Base-by-base conservation (phyloP, 2,888 invertebrate genomes). In the Luffia ferchaultella region DNA sequence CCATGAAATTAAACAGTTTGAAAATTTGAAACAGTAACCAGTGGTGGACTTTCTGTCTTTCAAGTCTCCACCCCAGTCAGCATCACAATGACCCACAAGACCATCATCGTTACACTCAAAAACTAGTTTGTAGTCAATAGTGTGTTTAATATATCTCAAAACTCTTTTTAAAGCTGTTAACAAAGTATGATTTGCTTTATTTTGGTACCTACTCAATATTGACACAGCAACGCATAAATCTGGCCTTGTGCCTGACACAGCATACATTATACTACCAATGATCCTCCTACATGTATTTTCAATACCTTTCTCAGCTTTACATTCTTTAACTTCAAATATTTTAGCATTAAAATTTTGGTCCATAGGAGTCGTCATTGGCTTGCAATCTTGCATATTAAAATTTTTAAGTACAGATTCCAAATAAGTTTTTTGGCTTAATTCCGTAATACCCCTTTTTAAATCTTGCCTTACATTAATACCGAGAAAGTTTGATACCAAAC, bases 41-140 rank as follows among this genome's bases (percentile, higher is more conserved):
- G 57, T 51, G 7, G 58, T 60, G 1, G 60, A 62, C 19, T 57
- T 60, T 46, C 59, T 57, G 49, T 59, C 58, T 3, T 18, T 48
- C 1, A 53, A n/a, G n/a, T n/a, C n/a, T n/a, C n/a, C n/a, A n/a
- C n/a, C 59, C 59, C 58, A 58, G 46, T 59, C 49, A 18, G 57
- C 55, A 59, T 60, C 58, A 55, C 53, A 53, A 52, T 52, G 59
- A 1, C 57, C 57, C 15, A 41, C 16, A n/a, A n/a, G n/a, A n/a
- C n/a, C n/a, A n/a, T n/a, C n/a, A n/a, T n/a, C n/a, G n/a, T n/a
- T n/a, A n/a, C n/a, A n/a, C n/a, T n/a, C n/a, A n/a, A n/a, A n/a
- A n/a, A n/a, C n/a, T n/a, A n/a, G n/a, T n/a, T 52, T 53, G 45
- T 52, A 52, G 17, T 54, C 18, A 18, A 57, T 1, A 44, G 51